Percentiles rank a stretch among this genome's conserved stretches.
Conservation (phyloP, 2,888 invertebrate species). For the Nymphalis polychloros region DNA sequence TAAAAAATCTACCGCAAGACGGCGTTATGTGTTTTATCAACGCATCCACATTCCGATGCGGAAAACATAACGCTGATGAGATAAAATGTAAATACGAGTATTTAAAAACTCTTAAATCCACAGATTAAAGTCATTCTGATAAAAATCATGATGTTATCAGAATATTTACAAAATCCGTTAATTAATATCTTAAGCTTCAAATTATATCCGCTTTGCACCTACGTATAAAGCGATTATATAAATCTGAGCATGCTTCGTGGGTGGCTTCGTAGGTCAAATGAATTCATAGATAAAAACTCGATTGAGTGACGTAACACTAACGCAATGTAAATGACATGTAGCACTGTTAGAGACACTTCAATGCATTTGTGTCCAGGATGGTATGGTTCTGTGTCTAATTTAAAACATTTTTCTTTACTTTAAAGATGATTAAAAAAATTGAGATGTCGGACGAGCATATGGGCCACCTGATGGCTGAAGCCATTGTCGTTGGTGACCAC, state of each 20-base stretch:
- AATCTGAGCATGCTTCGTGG: conserved; percentile 62
- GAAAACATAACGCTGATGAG: background rate
- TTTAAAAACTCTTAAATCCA: conserved; percentile 2
- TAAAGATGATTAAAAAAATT: too few species aligned
- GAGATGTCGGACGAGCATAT: too few species aligned
- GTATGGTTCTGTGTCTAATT: too few species aligned
- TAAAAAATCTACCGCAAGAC: too few species aligned
- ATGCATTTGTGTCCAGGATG: background rate
- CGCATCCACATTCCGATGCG: background rate
- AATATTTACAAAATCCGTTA: conserved; percentile 15
- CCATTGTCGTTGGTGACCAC: too few species aligned
- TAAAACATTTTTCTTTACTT: too few species aligned
- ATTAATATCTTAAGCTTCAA: conserved; percentile 45
- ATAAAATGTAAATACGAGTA: conserved; percentile 3
- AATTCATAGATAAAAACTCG: conserved; percentile 71
- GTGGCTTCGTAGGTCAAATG: conserved; percentile 74
- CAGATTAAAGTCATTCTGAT: conserved; percentile 7
- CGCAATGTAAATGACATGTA: conserved; percentile 48
- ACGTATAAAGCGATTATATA: conserved; percentile 45
- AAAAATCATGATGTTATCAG: conserved; percentile 9
- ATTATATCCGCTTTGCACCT: conserved; percentile 11
- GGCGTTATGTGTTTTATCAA: background rate
- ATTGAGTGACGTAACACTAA: conserved; percentile 53
- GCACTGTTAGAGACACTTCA: conserved; percentile 29
- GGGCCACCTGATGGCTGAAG: too few species aligned